Base-by-base conservation (phyloP, 2,888 invertebrate species). In the Aphrophora alni region DNA sequence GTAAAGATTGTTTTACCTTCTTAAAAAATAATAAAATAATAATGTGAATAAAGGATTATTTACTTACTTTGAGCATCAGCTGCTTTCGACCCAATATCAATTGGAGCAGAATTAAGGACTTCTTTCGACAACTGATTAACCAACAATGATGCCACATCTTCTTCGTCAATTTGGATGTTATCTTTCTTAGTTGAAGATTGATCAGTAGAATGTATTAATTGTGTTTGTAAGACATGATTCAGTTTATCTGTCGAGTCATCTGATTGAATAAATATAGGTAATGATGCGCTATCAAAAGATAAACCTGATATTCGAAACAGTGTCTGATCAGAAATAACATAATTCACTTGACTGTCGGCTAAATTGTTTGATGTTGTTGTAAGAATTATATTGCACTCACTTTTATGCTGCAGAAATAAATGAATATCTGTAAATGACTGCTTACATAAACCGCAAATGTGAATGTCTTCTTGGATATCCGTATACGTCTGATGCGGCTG, bases 371-470 rank as follows among this genome's bases (percentile, higher is more conserved):
- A 75, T 28, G 59, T 25, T 28, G 68, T 51, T 77, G 25, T 28
- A 17, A 33, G n/a, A 21, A 78, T 27, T 25, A 72, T 51, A 44
- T 28, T 51, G n/a, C 81, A 81, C 25, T 71, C 73, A 21, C 17
- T 75, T 70, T 81, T 81, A 38, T 81, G 81, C 44, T 75, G 68
- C 8, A 78, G 28, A 51, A 81, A 81, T 21, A 70, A 28, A 38
- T 74, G n/a, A 3, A 81, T 74, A 51, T 81, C 78, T 38, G 24
- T 75, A 27, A 78, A 81, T 33, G 38, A 44, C 44, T 78, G 69
- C 38, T 78, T 77, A 38, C 78, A 81, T 38, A 27, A 28, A n/a
- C 81, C 78, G 38, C 81, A 81, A 68, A 81, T 75, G 28, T 81
- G 81, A 33, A 81, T 44, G 28, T 81, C 81, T 27, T 74, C 73